Conservation (phyloP, 1,140 invertebrate species). For the Bombus superbus region DNA sequence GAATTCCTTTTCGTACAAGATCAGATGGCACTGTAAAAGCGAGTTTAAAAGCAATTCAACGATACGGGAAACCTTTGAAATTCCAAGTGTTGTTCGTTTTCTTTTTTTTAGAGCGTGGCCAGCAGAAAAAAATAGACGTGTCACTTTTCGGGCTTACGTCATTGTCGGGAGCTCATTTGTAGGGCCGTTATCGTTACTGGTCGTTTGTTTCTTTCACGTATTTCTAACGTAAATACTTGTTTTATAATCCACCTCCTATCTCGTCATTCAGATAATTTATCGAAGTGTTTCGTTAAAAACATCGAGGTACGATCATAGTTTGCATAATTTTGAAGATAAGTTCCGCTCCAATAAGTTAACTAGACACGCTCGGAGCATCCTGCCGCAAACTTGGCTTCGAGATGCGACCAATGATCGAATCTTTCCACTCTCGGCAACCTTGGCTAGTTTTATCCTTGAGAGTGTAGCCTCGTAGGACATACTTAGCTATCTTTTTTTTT, state of each 20-base stretch:
- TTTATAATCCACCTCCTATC: not conserved
- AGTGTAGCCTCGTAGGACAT: slow-evolving; percentile 4
- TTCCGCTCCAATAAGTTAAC: slow-evolving; percentile 8
- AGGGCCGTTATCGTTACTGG: not conserved
- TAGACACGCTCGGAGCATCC: slow-evolving; percentile 16
- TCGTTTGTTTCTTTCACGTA: not conserved
- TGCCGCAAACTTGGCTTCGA: slow-evolving; percentile 17
- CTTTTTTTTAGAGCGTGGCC: slow-evolving; percentile 13
- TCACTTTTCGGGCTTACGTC: slow-evolving; percentile 35
- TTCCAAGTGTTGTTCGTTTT: not conserved
- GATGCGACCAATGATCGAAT: slow-evolving; percentile 28
- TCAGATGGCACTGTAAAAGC: not conserved
- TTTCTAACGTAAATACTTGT: not conserved
- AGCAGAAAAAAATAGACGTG: slow-evolving; percentile 45
- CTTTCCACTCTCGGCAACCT: slow-evolving; percentile 22
- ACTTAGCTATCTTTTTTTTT: not conserved
- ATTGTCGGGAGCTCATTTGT: slow-evolving; percentile 17
- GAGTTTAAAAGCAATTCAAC: not conserved
- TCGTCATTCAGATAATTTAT: not conserved
- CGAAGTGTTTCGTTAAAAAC: not conserved
- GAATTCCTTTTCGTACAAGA: not conserved
- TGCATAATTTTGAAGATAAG: slow-evolving; percentile 11
- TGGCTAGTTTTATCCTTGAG: slow-evolving; percentile 42
- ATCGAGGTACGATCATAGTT: not conserved
- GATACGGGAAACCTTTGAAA: not conserved